Base-by-base conservation (phyloP, 35 echinoderm and acorn worm genomes). In the Acanthaster planci region DNA sequence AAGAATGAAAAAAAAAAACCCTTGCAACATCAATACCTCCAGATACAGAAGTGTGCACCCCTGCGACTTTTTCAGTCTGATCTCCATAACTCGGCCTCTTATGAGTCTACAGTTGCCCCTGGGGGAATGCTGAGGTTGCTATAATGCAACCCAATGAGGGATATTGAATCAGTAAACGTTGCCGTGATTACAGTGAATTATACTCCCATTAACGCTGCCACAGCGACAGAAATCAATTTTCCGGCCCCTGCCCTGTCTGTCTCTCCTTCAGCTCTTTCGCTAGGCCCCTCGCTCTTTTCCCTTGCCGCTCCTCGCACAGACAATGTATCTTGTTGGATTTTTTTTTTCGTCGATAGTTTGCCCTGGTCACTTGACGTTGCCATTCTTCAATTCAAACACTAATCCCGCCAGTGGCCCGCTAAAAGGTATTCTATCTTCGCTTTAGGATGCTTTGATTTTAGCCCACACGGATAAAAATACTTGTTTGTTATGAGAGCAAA, bases 141-240 rank as follows among this genome's bases (percentile, higher is more conserved):
- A 72, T 34, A 72, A 26, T 72, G 34, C 34, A 34, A 72, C 64
- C 19, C 64, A 30, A 72, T 34, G 34, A 72, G 64, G 31, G 64
- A 34, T 35, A 72, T 72, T 72, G 34, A 72, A 72, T 72, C 64
- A 7, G 64, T 72, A 72, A 26, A 72, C 29, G 64, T 72, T 72
- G 26, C 14, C 64, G 64, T 26, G 34, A 72, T 72, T 72, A 72
- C 64, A 72, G 26, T 31, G 64, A 72, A 72, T 72, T 35, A 72
- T 72, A 72, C 26, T 34, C 64, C 64, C 64, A 72, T 72, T 72
- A 72, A 72, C 64, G 26, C 64, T 36, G 64, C 64, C 64, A 31
- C 26, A 12, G 64, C 64, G 64, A 72, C 34, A 34, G 26, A 9
- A 72, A 72, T 72, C 64, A 72, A 72, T 72, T 72, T 15, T 29